Conservation (phyloP, 2,888 invertebrate genomes). For the Adelognathus sp. region DNA sequence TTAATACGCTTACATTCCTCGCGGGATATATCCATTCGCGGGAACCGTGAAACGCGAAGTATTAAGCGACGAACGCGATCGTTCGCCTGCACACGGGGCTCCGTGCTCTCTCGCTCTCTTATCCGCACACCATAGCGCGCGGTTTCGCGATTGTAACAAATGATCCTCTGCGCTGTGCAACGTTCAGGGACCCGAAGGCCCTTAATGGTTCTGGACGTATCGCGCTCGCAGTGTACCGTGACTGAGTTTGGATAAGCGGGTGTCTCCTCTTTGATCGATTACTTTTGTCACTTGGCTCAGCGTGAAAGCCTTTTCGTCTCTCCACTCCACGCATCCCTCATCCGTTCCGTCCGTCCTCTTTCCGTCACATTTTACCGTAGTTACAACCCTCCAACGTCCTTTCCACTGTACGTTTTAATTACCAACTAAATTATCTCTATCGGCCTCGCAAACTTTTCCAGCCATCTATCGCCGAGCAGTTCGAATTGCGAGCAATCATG, state of each 20-base stretch:
- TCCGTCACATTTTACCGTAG: conserved; percentile 29
- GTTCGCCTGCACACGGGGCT: background rate
- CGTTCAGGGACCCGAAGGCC: conserved; percentile 31
- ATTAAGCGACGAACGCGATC: conserved; percentile 71
- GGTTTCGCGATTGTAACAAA: conserved; percentile 75
- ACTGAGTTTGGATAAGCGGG: conserved; percentile 62
- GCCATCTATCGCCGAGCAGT: too few species aligned
- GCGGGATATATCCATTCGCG: conserved; percentile 68
- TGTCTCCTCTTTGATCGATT: conserved; percentile 78
- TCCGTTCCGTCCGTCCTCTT: conserved; percentile 32
- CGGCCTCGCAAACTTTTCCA: background rate
- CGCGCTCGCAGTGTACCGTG: conserved; percentile 55
- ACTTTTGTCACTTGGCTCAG: conserved; percentile 77
- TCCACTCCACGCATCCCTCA: conserved; percentile 7
- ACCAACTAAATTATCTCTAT: conserved; percentile 70
- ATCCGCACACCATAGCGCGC: conserved; percentile 48
- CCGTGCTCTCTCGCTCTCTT: conserved; percentile 44
- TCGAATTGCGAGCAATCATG: too few species aligned
- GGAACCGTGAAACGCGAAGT: conserved; percentile 76
- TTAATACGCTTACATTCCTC: conserved; percentile 76
- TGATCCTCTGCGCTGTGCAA: conserved; percentile 71
- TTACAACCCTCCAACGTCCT: conserved; percentile 50
- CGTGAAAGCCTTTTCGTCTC: conserved; percentile 51
- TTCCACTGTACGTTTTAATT: conserved; percentile 72
- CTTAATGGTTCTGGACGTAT: conserved; percentile 60